Percentiles rank a stretch among this genome's conserved stretches.
These are phyloP conservation scores for Caenorhabditis wallacei DNA, from an alignment of 2,888 invertebrate genomes.

Conservation along the genomic window DNA sequence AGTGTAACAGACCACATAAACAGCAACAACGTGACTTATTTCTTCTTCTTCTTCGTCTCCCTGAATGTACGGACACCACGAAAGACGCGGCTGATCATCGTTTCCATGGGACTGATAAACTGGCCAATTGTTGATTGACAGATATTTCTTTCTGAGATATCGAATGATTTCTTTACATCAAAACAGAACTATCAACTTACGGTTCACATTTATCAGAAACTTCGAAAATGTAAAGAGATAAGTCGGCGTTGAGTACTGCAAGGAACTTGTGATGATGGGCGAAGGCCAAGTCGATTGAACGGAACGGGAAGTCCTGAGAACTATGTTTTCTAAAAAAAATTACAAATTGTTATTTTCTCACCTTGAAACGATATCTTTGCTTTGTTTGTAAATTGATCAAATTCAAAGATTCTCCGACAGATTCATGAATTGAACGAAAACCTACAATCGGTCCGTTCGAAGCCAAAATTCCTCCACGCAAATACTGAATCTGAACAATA, in stretches of 20 bases:
- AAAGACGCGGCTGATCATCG: slow-evolving; percentile 62
- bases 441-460: slow-evolving; percentile 74
- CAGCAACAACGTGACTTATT: slow-evolving; percentile 68
- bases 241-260: slow-evolving; percentile 78
- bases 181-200: slow-evolving; percentile 19
- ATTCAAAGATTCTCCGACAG: slow-evolving; percentile 70
- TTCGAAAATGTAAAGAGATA: slow-evolving; percentile 77
- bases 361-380: slow-evolving; percentile 76
- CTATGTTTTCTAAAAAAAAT: neutral
- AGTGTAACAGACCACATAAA: slow-evolving; percentile 60
- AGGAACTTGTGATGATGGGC: slow-evolving; percentile 75
- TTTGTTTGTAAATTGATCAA: slow-evolving; percentile 71
- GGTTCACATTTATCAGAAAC: slow-evolving; percentile 68
- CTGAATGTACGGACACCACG: slow-evolving; percentile 80
- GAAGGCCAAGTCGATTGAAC: slow-evolving; percentile 77
- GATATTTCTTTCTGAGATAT: slow-evolving; percentile 43
- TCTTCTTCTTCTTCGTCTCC: slow-evolving; percentile 66
- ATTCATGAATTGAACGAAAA: slow-evolving; percentile 75
- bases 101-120: slow-evolving; percentile 6
- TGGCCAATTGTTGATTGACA: slow-evolving; percentile 58
- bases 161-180: neutral
- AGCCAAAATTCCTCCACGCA: slow-evolving; percentile 69
- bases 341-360: neutral
- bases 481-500: slow-evolving; percentile 42
- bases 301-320: slow-evolving; percentile 71